Conservation (phyloP, 2,888 invertebrate species). For the Ophion ventricosus region DNA sequence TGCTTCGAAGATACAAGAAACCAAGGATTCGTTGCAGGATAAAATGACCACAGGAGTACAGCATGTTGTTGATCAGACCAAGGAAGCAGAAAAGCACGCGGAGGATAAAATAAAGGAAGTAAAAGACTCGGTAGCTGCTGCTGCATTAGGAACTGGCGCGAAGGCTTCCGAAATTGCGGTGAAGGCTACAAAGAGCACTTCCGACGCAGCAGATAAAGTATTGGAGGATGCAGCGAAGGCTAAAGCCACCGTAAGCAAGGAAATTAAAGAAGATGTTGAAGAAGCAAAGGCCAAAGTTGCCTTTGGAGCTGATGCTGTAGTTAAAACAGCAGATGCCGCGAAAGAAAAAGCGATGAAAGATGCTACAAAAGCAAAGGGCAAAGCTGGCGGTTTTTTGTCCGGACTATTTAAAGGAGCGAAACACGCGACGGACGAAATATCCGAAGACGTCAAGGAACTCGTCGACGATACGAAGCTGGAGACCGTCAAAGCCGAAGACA, state of each 20-base stretch:
- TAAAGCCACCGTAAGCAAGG: slow-evolving; percentile 60
- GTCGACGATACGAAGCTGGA: slow-evolving; percentile 17
- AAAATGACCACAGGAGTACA: slow-evolving; percentile 40
- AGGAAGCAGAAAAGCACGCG: slow-evolving; percentile 72
- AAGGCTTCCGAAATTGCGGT: slow-evolving; percentile 84
- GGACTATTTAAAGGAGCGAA: slow-evolving; percentile 70
- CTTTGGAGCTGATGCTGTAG: slow-evolving; percentile 38
- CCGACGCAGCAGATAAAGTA: slow-evolving; percentile 68
- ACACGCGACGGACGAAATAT: slow-evolving; percentile 81
- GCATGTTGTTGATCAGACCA: slow-evolving; percentile 83
- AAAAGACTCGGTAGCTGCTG: slow-evolving; percentile 75
- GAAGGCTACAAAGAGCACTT: slow-evolving; percentile 83
- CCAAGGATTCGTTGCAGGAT: slow-evolving; percentile 57
- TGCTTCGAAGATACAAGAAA: slow-evolving; percentile 41
- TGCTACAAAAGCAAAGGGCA: slow-evolving; percentile 68
- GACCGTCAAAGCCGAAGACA: slow-evolving; percentile 40
- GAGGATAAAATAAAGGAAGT: slow-evolving; percentile 84
- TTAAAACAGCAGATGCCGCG: slow-evolving; percentile 78
- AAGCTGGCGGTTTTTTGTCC: slow-evolving; percentile 69
- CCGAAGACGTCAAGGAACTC: slow-evolving; percentile 19
- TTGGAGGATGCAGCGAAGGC: slow-evolving; percentile 40
- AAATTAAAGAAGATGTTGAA: slow-evolving; percentile 63
- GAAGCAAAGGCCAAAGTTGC: slow-evolving; percentile 54
- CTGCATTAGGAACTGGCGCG: slow-evolving; percentile 83
- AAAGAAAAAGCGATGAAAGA: slow-evolving; percentile 68